Base-by-base conservation (phyloP, 2,113 vertebrate genomes). In the Rhinoptilus africanus region DNA sequence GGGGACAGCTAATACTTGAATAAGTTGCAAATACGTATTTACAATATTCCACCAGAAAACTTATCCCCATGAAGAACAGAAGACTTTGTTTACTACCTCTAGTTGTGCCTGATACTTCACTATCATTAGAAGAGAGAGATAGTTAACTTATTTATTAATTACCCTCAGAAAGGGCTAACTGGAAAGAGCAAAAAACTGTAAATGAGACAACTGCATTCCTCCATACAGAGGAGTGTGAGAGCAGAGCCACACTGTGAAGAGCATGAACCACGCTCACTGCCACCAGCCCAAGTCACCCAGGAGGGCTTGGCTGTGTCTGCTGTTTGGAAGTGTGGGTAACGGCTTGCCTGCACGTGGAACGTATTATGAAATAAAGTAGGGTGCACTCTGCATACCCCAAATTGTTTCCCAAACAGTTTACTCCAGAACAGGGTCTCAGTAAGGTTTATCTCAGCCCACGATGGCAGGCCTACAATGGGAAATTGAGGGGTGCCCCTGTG, bases 341-440 rank as follows among this genome's bases (percentile, higher is more conserved):
- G 81, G 64, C 41, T 75, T 81, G 50, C 37, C 81, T 35, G 0
- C n/a, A 8, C n/a, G 56, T 43, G 23, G n/a, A 80, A 59, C 6
- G 8, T 47, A 12, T 37, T 54, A 9, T 20, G 51, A 71, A 88
- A 88, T 51, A 10, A 54, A 50, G 37, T 8, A 37, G 14, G 28
- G 19, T 47, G 37, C 37, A n/a, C 21, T 78, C 28, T 24, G 17
- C 37, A 50, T 0, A 0, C 23, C 8, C 18, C 4, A 0, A 47
- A 57, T 22, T 1, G 1, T 66, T 87, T 67, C 39, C 41, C 28
- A 9, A 34, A 14, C 19, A 35, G 5, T 66, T 71, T 54, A 63
- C 53, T 41, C 32, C 5, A 3, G 18, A 37, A 27, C 0, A 2
- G 7, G 4, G 3, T 41, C 19, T 20, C 51, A 20, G 22, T 26